Evolutionary conservation across 1,140 invertebrate species (phyloP).

Genomic region (Trichogramma pretiosum): DNA sequence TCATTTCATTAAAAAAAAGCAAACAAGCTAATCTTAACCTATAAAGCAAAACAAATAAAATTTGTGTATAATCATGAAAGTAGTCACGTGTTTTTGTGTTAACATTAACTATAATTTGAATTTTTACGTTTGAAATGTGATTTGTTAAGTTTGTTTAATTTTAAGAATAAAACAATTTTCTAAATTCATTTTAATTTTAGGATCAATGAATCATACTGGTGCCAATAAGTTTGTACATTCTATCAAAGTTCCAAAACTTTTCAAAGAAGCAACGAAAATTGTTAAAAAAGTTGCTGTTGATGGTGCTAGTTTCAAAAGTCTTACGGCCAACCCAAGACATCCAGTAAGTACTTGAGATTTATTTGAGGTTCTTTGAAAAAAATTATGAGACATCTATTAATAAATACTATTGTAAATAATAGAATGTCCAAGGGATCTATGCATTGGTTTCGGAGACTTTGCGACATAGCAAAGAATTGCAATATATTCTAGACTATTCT

Average conservation of each 20-base stretch:
- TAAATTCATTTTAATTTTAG: no score
- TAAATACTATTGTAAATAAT: slow-evolving; percentile 15
- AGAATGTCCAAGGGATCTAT: slow-evolving; percentile 37
- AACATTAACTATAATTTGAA: no score
- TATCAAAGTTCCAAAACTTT: slow-evolving; percentile 66
- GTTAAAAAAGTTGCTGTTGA: slow-evolving; percentile 57
- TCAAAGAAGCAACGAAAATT: slow-evolving; percentile 61
- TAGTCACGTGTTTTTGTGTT: no score
- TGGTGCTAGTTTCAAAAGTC: slow-evolving; percentile 60
- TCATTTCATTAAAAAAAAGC: no score
- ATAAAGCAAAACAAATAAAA: no score
- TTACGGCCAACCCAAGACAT: slow-evolving; percentile 61
- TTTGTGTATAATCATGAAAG: no score
- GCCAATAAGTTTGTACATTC: slow-evolving; percentile 54
- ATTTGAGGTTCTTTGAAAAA: slow-evolving; percentile 1
- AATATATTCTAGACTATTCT: slow-evolving; percentile 54
- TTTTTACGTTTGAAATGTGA: no score
- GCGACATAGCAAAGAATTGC: slow-evolving; percentile 54
- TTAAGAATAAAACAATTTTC: no score
- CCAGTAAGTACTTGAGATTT: slow-evolving; percentile 42
- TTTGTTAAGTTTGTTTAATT: no score
- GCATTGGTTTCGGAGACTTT: slow-evolving; percentile 64
- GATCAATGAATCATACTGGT: slow-evolving; percentile 20
- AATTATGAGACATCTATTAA: not conserved
- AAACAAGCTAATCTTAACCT: no score